These are phyloP conservation scores for Rhingia campestris DNA, from an alignment of 2,888 invertebrate species.

Conservation along the genomic window DNA sequence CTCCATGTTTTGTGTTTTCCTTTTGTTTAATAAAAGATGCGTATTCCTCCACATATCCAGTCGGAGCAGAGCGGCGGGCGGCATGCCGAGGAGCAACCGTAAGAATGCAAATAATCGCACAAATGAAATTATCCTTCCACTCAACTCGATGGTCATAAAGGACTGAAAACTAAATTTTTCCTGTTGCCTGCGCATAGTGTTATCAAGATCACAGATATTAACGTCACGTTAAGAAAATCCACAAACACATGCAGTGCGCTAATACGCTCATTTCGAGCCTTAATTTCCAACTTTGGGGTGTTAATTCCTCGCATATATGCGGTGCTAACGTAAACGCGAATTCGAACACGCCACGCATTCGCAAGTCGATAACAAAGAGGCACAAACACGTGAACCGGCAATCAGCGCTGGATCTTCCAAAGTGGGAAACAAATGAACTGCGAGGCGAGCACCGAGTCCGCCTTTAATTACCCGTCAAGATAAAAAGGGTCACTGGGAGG, in stretches of 20 bases:
- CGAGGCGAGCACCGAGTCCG: constrained; percentile 73
- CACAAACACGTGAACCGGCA: constrained; percentile 56
- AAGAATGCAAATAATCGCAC: constrained; percentile 67
- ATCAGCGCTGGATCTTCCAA: constrained; percentile 61
- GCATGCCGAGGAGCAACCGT: background rate
- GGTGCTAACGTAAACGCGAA: background rate
- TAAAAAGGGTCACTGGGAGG: constrained; percentile 63
- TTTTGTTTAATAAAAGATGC: constrained; percentile 1
- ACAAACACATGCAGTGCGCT: constrained; percentile 42
- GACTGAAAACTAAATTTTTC: constrained; percentile 16
- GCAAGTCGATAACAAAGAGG: constrained; percentile 13
- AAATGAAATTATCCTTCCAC: constrained; percentile 70
- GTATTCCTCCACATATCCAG: background rate
- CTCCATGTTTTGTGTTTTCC: no score
- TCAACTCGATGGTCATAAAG: constrained; percentile 55
- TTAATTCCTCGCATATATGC: constrained; percentile 67
- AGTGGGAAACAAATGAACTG: constrained; percentile 66
- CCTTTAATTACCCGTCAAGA: constrained; percentile 76
- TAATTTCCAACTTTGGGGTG: constrained; percentile 70
- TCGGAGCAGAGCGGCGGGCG: background rate
- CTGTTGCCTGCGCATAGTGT: constrained; percentile 28
- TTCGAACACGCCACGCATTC: constrained; percentile 44
- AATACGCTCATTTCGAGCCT: constrained; percentile 71
- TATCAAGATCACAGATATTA: constrained; percentile 66
- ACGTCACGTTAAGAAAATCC: constrained; percentile 68